Conservation (phyloP, 35 echinoderm and acorn worm species). For the Strongylocentrotus purpuratus region DNA sequence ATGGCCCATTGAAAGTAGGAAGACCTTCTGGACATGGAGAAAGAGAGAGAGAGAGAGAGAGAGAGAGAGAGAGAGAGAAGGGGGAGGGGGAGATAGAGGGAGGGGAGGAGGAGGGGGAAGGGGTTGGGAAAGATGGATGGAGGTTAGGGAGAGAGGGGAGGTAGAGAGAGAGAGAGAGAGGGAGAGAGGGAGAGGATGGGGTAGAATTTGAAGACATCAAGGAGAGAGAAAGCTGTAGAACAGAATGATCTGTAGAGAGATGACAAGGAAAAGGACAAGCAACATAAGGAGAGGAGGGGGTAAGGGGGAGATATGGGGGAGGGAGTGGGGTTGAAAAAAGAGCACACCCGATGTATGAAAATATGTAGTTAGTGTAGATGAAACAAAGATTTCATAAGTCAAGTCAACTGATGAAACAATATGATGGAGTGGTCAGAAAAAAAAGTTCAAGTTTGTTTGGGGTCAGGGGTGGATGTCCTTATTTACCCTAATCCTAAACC, state of each 20-base stretch:
- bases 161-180: too few relatives aligned
- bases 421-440: constrained; percentile 32
- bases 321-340: too few relatives aligned
- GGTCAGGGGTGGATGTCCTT: constrained; percentile 17
- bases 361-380: not conserved
- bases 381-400: not conserved
- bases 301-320: not conserved
- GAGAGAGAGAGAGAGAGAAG: too few relatives aligned
- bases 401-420: not conserved
- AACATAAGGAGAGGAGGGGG: not conserved
- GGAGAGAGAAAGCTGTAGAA: not conserved
- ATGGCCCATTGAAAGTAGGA: constrained; percentile 10
- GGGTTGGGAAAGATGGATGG: too few relatives aligned
- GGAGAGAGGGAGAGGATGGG: too few relatives aligned
- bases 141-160: too few relatives aligned
- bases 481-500: not conserved
- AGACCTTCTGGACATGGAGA: not conserved
- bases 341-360: too few relatives aligned
- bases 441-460: constrained; percentile 14
- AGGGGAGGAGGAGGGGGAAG: too few relatives aligned
- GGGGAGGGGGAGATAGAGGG: too few relatives aligned
- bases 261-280: not conserved
- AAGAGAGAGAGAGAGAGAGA: too few relatives aligned
- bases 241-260: not conserved
- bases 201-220: too few relatives aligned